Evolutionary conservation across 2,113 vertebrate genomes (phyloP), one percentile per base, ranked within the genome.

Genomic region (Pelecanoides urinatrix): DNA sequence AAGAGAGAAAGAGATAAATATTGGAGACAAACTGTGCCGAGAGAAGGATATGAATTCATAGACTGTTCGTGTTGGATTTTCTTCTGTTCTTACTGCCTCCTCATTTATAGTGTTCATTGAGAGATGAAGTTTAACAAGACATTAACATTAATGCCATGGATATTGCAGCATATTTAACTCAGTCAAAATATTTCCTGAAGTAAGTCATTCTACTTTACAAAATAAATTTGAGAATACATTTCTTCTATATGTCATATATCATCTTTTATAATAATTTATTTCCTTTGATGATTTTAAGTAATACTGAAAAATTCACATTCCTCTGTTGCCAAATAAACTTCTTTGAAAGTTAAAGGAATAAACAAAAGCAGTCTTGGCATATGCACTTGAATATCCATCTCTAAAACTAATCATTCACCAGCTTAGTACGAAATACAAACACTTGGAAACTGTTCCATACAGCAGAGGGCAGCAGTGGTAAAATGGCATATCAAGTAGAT

Each of bases 401-500:
- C 62, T 73, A 53, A 79, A 79, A n/a, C 27, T 22, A 25, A 20
- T 42, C 4, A 45, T 79, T 70, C 63, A 58, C 9, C 11, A 47
- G 17, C 3, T 75, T 61, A 47, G 11, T 27, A 56, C 1, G 7
- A 80, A 55, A 30, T 26, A 18, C 30, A 38, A 47, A 22, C 22
- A 3, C 9, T 10, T 91, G 56, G 65, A 74, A 93, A 56, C 19
- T 45, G 18, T 83, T 94, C 50, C 72, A 27, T 52, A 30, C 95
- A 94, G 88, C 88, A 96, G 95, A 94, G 92, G 96, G 95, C 95
- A 96, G 95, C 94, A 93, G 52, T 34, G 19, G 20, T 86, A 80
- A 94, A 86, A 93, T 49, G 82, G 32, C 22, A 5, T 34, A 27
- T 27, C 21, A 44, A 81, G 21, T 45, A 71, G n/a, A 6, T 52